Percentiles rank a stretch among this genome's conserved stretches.
These are phyloP conservation scores for Pandemis corylana DNA, from an alignment of 2,888 invertebrate species.

Conservation along the genomic window DNA sequence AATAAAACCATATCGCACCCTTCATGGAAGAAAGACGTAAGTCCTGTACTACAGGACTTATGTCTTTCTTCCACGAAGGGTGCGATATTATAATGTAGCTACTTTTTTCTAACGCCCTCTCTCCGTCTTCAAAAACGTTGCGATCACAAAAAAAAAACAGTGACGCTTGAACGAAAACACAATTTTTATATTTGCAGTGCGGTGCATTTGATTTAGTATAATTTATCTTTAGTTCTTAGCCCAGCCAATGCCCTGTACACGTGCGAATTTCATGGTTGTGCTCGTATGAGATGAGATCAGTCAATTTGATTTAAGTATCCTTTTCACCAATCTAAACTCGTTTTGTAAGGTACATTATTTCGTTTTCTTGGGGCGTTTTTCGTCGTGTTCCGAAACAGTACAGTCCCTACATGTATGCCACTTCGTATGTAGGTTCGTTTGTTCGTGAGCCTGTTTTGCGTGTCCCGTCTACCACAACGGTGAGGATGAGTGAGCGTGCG, in stretches of 20 bases:
- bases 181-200: constrained; percentile 10
- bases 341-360: not conserved
- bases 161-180: not conserved
- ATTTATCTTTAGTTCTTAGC: not conserved
- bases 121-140: not conserved
- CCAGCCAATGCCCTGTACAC: not conserved
- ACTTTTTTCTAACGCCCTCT: not conserved
- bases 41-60: no score
- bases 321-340: not conserved
- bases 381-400: not conserved
- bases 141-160: constrained; percentile 7
- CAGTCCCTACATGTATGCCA: not conserved
- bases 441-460: constrained; percentile 30
- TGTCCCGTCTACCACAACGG: constrained; percentile 17
- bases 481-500: constrained; percentile 40
- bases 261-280: constrained; percentile 2
- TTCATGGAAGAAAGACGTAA: no score
- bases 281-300: not conserved
- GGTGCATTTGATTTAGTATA: constrained; percentile 15
- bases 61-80: no score
- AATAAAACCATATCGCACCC: constrained; percentile 13
- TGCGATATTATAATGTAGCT: not conserved
- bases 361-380: not conserved
- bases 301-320: not conserved
- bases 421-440: not conserved